Conservation (phyloP, 1,140 invertebrate species). For the Melipona quadrifasciata region DNA sequence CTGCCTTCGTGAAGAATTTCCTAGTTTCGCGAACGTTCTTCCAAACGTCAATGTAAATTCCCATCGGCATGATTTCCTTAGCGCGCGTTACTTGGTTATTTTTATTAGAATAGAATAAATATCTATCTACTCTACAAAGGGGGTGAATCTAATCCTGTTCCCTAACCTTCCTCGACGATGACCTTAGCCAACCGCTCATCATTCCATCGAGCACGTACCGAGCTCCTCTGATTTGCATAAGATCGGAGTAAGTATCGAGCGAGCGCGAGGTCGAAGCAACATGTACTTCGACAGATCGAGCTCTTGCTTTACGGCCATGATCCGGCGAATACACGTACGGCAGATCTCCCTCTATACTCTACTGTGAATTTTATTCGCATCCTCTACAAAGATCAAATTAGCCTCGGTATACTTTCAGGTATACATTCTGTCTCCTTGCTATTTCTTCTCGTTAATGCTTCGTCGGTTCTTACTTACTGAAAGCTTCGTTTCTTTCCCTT, state of each 20-base stretch:
- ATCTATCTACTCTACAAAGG: background rate
- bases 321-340: constrained; percentile 27
- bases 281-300: constrained; percentile 38
- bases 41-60: too few relatives aligned
- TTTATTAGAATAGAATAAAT: too few relatives aligned
- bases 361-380: constrained; percentile 45
- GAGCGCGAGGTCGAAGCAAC: constrained; percentile 49
- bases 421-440: background rate
- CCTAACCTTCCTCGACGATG: constrained; percentile 73
- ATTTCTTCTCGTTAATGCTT: constrained; percentile 10
- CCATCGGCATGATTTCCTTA: background rate
- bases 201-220: constrained; percentile 60
- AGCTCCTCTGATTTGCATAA: constrained; percentile 69
- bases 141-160: constrained; percentile 34
- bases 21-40: too few relatives aligned
- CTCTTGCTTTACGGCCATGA: constrained; percentile 49
- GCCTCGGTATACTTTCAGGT: constrained; percentile 19
- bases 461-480: background rate
- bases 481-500: background rate
- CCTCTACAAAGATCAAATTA: constrained; percentile 63
- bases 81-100: background rate
- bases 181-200: constrained; percentile 75
- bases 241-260: constrained; percentile 52
- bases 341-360: background rate
- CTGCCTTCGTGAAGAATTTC: too few relatives aligned